A percentile compares a stretch with the other conserved stretches of the same genome.
Evolutionary conservation across 2,113 vertebrate genomes (phyloP).

Genomic region (Mungos mungo): DNA sequence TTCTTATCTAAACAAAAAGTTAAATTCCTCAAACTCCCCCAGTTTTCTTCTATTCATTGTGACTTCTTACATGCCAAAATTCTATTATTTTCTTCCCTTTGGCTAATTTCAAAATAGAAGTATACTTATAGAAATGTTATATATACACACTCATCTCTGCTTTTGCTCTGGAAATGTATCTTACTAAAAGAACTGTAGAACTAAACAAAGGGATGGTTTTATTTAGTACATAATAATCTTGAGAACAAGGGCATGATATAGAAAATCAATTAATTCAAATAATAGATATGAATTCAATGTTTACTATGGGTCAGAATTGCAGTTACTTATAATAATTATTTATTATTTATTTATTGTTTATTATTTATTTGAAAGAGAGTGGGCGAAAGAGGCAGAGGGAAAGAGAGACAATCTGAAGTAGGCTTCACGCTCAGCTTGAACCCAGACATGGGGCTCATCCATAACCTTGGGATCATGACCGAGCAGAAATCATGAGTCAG

Average conservation of each 20-base stretch:
- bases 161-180: background rate
- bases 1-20: background rate
- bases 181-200: background rate
- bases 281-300: background rate
- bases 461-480: no score
- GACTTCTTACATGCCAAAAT: background rate
- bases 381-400: no score
- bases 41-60: background rate
- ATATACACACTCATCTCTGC: background rate
- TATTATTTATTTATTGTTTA: no score
- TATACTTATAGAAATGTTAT: background rate
- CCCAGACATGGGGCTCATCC: no score
- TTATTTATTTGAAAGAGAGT: no score
- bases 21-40: background rate
- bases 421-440: no score
- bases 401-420: no score
- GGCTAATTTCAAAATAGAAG: background rate
- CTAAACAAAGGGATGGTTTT: background rate
- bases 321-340: no score
- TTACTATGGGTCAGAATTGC: background rate
- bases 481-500: no score
- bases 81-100: background rate
- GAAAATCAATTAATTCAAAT: background rate
- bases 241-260: background rate
- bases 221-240: background rate